Conservation (phyloP, 1,140 invertebrate genomes). For the Belonocnema kinseyi region DNA sequence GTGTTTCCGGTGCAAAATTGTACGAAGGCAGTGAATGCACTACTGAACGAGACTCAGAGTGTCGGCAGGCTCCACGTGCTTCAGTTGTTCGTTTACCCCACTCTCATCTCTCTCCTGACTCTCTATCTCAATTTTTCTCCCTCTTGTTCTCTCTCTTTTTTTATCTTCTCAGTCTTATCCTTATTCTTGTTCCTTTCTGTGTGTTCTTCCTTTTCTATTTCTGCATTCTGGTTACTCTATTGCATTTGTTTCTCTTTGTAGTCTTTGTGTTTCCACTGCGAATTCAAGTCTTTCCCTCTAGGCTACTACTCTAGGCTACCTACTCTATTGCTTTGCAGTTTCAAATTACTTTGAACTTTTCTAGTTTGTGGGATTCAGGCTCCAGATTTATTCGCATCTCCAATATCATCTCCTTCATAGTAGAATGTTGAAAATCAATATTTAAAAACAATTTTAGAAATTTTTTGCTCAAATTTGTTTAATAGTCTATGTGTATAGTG, state of each 20-base stretch:
- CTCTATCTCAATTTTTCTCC: conserved; percentile 47
- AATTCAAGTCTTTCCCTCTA: neutral
- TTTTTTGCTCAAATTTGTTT: too few relatives aligned
- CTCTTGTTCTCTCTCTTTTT: conserved; percentile 45
- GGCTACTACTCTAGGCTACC: neutral
- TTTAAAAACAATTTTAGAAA: neutral
- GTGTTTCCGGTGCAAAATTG: conserved; percentile 59
- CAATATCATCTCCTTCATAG: too few relatives aligned
- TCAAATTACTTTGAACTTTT: neutral
- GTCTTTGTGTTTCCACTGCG: conserved; percentile 14
- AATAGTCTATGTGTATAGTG: too few relatives aligned
- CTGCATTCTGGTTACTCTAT: conserved; percentile 42
- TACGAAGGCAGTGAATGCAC: conserved; percentile 65
- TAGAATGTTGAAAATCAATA: neutral
- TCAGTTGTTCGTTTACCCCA: conserved; percentile 63
- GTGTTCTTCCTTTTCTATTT: conserved; percentile 38
- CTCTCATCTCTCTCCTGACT: conserved; percentile 52
- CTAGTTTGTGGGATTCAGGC: neutral
- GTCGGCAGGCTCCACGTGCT: conserved; percentile 66
- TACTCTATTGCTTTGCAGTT: too few relatives aligned
- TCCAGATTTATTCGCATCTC: too few relatives aligned
- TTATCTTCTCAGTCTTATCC: conserved; percentile 33
- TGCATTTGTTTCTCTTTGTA: conserved; percentile 45
- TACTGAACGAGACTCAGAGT: conserved; percentile 68
- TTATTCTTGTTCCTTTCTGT: conserved; percentile 39